Conservation (phyloP, 1,140 invertebrate genomes). For the Drosophila insularis region DNA sequence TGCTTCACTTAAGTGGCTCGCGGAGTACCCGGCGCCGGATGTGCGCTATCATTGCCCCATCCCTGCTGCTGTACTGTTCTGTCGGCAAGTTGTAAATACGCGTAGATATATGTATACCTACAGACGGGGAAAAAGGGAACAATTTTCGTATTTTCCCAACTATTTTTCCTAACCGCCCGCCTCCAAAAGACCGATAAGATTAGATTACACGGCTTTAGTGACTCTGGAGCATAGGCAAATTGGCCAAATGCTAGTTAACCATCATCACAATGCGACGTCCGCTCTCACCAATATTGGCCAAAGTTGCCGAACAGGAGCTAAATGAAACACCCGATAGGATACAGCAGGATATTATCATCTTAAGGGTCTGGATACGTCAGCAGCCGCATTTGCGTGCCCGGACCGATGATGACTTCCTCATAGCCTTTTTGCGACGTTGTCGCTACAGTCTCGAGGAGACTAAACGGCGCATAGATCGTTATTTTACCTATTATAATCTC, state of each 20-base stretch:
- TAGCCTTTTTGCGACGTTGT: conserved; percentile 86
- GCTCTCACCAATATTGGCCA: conserved; percentile 81
- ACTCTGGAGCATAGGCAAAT: conserved; percentile 59
- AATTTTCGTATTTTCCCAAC: conserved; percentile 50
- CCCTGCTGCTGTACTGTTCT: neutral
- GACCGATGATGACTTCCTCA: conserved; percentile 85
- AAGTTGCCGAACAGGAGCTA: conserved; percentile 84
- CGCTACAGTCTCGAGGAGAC: conserved; percentile 87
- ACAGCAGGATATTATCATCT: conserved; percentile 84
- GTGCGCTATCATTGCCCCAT: conserved; percentile 40
- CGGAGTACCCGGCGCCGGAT: conserved; percentile 65
- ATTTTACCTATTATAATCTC: conserved; percentile 84
- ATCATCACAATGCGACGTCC: conserved; percentile 75
- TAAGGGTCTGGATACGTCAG: conserved; percentile 87
- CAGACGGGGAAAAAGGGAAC: neutral
- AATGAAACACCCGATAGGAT: conserved; percentile 85
- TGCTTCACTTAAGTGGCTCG: conserved; percentile 68
- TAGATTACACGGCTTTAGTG: conserved; percentile 32
- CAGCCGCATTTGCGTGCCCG: conserved; percentile 85
- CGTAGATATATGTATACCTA: conserved; percentile 25
- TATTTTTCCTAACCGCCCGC: neutral
- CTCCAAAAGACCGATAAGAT: conserved; percentile 32
- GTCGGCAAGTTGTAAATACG: conserved; percentile 39
- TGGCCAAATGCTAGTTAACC: conserved; percentile 20
- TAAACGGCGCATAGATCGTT: conserved; percentile 86